Percentiles rank a stretch among this genome's conserved stretches.
Evolutionary conservation across 2,888 invertebrate species (phyloP).

Genomic region (Eustalomyia histrio): DNA sequence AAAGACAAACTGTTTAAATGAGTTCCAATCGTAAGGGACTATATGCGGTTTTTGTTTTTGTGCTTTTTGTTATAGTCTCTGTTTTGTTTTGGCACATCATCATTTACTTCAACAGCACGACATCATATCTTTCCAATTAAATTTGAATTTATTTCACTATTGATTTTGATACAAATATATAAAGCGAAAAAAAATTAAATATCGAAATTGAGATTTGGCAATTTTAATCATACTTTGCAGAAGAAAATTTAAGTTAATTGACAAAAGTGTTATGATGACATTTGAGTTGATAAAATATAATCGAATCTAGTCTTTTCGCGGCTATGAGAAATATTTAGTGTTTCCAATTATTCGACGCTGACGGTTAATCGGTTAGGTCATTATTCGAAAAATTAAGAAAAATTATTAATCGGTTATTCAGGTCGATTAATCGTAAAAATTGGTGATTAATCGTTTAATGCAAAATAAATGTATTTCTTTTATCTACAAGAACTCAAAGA

Average conservation of each 20-base stretch:
- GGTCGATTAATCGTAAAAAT: too few species aligned
- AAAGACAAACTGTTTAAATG: conserved; percentile 62
- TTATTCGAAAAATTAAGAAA: too few species aligned
- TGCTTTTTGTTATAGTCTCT: background rate
- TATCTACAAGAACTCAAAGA: too few species aligned
- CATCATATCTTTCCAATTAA: conserved; percentile 78
- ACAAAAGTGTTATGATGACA: background rate
- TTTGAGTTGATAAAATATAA: background rate
- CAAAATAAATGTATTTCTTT: too few species aligned
- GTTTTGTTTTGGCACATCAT: conserved; percentile 58
- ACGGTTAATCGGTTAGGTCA: too few species aligned
- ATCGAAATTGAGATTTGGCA: conserved; percentile 1
- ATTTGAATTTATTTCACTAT: conserved; percentile 78
- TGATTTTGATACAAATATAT: conserved; percentile 65
- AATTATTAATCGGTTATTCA: too few species aligned
- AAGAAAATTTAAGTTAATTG: background rate
- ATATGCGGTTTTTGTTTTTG: background rate
- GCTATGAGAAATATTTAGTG: too few species aligned
- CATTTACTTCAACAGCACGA: conserved; percentile 65
- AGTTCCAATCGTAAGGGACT: conserved; percentile 62
- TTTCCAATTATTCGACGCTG: too few species aligned
- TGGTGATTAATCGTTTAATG: too few species aligned
- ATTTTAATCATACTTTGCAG: background rate
- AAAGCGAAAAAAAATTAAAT: background rate
- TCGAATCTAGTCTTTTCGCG: background rate